Conservation (phyloP, 1,140 invertebrate genomes). For the Heterodera schachtii region DNA sequence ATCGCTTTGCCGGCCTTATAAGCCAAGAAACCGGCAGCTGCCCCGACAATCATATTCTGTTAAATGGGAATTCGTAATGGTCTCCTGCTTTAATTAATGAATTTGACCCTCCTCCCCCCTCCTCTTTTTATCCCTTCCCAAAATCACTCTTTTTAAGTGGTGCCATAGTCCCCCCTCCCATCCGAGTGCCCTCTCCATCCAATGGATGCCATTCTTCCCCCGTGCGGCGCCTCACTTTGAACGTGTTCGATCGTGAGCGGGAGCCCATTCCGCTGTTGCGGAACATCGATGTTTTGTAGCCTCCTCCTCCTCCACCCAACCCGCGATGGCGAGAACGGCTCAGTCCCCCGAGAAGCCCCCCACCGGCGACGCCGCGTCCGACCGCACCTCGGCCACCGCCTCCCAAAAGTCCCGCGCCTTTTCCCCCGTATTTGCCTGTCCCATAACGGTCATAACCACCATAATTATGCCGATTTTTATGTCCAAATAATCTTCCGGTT, state of each 20-base stretch:
- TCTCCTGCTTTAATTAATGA: too few relatives aligned
- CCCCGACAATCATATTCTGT: constrained; percentile 56
- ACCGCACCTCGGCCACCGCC: neutral
- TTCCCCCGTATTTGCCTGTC: constrained; percentile 2
- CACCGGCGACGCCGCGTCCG: constrained; percentile 13
- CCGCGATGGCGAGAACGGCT: constrained; percentile 2
- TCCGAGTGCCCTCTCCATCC: too few relatives aligned
- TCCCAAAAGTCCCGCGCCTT: neutral
- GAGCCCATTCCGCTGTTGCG: constrained; percentile 53
- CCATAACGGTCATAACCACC: constrained; percentile 9
- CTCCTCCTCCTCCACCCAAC: constrained; percentile 20
- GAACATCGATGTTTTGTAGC: constrained; percentile 1
- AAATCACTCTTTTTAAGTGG: too few relatives aligned
- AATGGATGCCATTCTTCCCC: too few relatives aligned
- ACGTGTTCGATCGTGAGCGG: constrained; percentile 52
- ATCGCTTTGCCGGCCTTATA: constrained; percentile 61
- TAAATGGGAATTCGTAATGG: neutral
- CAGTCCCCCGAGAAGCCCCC: constrained; percentile 2
- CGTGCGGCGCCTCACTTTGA: constrained; percentile 36
- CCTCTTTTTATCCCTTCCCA: too few relatives aligned
- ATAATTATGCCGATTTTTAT: constrained; percentile 21
- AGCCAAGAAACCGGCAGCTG: constrained; percentile 59
- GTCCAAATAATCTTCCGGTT: neutral
- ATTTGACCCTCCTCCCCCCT: too few relatives aligned
- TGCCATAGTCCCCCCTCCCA: too few relatives aligned